Conservation (phyloP, 1,140 invertebrate genomes). For the Epicauta chinensis region DNA sequence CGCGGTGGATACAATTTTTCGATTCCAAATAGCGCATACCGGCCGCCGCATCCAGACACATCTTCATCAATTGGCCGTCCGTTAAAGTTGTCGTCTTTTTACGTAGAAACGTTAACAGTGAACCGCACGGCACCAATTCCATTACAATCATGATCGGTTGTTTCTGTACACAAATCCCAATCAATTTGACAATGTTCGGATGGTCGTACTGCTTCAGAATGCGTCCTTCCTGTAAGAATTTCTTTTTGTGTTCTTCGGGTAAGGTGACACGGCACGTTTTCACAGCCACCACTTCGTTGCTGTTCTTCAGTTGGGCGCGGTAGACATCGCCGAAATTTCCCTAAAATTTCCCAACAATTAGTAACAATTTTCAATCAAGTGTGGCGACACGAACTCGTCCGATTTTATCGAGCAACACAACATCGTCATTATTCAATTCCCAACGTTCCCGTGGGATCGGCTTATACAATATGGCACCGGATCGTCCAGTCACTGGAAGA, state of each 20-base stretch:
- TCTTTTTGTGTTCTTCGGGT: conserved; percentile 93
- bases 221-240: conserved; percentile 91
- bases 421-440: conserved; percentile 96
- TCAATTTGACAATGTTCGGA: conserved; percentile 93
- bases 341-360: conserved; percentile 46
- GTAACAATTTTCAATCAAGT: too few relatives aligned
- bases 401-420: conserved; percentile 88
- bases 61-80: conserved; percentile 71
- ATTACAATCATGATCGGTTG: conserved; percentile 99
- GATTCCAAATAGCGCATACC: conserved; percentile 95
- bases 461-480: conserved; percentile 80
- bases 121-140: conserved; percentile 93
- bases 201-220: conserved; percentile 97
- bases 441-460: conserved; percentile 88
- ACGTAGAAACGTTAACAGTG: conserved; percentile 79
- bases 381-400: conserved; percentile 70
- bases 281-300: conserved; percentile 83
- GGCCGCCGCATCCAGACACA: conserved; percentile 90
- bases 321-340: conserved; percentile 98
- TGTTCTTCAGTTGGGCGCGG: conserved; percentile 77
- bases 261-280: conserved; percentile 92
- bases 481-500: conserved; percentile 82
- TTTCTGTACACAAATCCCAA: conserved; percentile 95
- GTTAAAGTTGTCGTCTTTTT: conserved; percentile 64
- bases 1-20: conserved; percentile 94